Conservation (phyloP, 2,797 vertebrate species). For the Spea hammondii region DNA sequence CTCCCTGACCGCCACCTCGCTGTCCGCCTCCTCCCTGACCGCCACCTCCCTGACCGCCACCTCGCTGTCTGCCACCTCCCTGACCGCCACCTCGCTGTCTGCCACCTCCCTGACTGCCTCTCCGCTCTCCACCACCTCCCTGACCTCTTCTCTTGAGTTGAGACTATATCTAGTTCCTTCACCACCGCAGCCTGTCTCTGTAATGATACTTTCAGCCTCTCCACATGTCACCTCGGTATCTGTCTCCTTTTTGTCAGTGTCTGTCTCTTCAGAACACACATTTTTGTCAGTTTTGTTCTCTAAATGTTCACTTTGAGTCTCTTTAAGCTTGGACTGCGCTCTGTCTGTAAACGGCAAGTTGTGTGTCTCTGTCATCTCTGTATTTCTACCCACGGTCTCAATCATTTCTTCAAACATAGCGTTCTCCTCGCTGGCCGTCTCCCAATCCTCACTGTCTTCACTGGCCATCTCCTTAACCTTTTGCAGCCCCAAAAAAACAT, state of each 20-base stretch:
- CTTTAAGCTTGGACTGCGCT: background rate
- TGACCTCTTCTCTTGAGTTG: no score
- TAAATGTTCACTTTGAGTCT: background rate
- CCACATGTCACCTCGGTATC: background rate
- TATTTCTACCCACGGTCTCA: background rate
- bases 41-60: no score
- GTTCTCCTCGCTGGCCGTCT: conserved; percentile 37
- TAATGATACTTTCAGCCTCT: no score
- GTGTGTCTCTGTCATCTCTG: background rate
- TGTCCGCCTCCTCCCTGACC: no score
- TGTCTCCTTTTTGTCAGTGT: background rate
- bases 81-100: no score
- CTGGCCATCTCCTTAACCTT: background rate
- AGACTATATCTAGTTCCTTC: no score
- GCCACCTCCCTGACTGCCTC: no score
- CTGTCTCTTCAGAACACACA: background rate
- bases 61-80: no score
- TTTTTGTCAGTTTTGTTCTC: background rate
- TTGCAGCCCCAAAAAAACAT: background rate
- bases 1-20: no score
- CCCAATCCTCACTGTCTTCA: conserved; percentile 36
- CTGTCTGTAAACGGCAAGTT: no score
- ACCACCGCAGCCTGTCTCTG: no score
- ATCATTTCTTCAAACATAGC: background rate
- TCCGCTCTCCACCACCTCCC: no score